phyloP scores from a whole-genome alignment of 2,888 invertebrate species.

The Pyrrhosoma nymphula region DNA sequence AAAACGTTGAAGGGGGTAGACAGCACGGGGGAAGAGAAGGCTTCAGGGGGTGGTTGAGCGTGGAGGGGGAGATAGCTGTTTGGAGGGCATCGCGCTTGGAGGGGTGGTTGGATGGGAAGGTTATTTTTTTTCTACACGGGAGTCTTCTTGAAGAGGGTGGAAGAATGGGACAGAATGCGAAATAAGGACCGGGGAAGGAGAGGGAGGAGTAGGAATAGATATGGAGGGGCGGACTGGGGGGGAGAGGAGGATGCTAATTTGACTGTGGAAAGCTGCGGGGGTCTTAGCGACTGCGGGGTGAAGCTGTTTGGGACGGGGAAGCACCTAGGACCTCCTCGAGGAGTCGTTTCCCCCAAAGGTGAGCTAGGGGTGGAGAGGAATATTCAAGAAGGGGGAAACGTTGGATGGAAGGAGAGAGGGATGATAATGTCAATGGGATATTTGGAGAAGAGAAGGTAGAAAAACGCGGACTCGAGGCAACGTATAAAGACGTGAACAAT shows the following conservation, averaged over 20 bases:
- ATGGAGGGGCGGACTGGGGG: background rate
- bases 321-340: constrained; percentile 12
- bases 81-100: background rate
- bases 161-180: constrained; percentile 22
- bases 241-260: constrained; percentile 28
- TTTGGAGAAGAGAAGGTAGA: background rate
- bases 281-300: background rate
- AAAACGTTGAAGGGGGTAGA: background rate
- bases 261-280: constrained; percentile 24
- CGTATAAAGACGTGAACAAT: background rate
- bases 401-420: background rate
- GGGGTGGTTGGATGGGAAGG: background rate
- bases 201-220: background rate
- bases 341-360: constrained; percentile 23
- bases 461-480: background rate
- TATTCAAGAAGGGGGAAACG: background rate
- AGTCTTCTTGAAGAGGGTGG: constrained; percentile 22
- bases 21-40: background rate
- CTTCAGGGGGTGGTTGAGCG: background rate
- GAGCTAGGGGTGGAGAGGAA: background rate
- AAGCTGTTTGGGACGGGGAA: background rate
- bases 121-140: background rate
- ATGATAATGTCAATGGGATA: background rate
- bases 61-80: background rate
- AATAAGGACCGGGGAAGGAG: background rate